Evolutionary conservation across 1,140 invertebrate genomes (phyloP).

Genomic region (Neotoxoptera formosana): DNA sequence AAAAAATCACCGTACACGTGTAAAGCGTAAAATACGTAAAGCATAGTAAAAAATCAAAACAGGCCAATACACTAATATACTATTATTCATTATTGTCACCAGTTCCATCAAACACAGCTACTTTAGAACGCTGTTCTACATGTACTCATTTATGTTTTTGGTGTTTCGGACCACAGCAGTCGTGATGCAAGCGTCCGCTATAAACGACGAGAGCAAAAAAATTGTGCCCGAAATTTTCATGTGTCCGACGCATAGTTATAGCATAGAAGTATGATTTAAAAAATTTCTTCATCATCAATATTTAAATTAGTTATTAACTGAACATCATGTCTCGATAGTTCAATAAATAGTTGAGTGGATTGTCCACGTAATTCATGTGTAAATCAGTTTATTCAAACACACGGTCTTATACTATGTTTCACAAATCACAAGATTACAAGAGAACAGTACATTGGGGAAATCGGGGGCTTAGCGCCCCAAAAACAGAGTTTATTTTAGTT

Average conservation of each 20-base stretch:
- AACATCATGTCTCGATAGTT: too few species aligned
- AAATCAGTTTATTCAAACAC: too few species aligned
- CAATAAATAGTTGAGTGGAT: too few species aligned
- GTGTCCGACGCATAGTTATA: slow-evolving; percentile 61
- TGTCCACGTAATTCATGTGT: too few species aligned
- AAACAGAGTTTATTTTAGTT: too few species aligned
- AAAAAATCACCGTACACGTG: not conserved
- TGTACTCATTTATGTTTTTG: slow-evolving; percentile 61
- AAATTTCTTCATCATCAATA: not conserved
- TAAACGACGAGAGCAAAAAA: slow-evolving; percentile 61
- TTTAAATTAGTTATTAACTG: not conserved
- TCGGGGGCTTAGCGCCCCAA: too few species aligned
- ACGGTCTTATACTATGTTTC: too few species aligned
- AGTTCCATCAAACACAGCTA: slow-evolving; percentile 61
- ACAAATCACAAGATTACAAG: too few species aligned
- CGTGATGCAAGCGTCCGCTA: slow-evolving; percentile 60
- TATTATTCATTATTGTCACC: slow-evolving; percentile 34
- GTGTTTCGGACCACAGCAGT: slow-evolving; percentile 61
- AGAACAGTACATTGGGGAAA: too few species aligned
- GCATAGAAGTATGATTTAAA: slow-evolving; percentile 60
- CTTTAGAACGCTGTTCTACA: slow-evolving; percentile 61
- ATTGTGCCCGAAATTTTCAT: slow-evolving; percentile 60
- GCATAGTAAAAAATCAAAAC: not conserved
- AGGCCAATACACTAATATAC: slow-evolving; percentile 1
- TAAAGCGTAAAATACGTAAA: not conserved